Percentiles rank a stretch among this genome's conserved stretches.
Evolutionary conservation across 2,888 invertebrate genomes (phyloP).

Genomic region (Linyphia triangularis): DNA sequence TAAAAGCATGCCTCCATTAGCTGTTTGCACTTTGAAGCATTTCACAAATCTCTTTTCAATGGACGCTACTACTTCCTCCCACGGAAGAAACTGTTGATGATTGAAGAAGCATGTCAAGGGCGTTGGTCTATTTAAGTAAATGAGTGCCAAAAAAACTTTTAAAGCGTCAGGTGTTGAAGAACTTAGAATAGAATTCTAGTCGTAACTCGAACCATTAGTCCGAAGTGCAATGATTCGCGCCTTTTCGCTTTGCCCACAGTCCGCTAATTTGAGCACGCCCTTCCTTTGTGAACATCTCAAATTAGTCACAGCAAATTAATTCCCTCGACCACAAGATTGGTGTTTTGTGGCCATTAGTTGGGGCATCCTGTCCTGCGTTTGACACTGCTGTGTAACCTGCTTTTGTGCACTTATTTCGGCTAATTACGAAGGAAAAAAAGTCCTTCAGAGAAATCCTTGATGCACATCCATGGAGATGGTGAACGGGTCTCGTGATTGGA

Average conservation of each 20-base stretch:
- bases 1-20: no score
- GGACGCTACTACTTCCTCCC: background rate
- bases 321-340: background rate
- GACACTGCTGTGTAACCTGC: background rate
- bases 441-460: background rate
- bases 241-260: conserved; percentile 42
- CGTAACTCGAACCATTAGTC: conserved; percentile 46
- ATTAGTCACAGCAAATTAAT: conserved; percentile 64
- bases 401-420: background rate
- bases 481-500: background rate
- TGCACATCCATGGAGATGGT: background rate
- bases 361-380: background rate
- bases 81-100: background rate
- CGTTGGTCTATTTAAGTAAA: background rate
- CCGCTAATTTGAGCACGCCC: conserved; percentile 3
- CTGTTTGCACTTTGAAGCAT: background rate
- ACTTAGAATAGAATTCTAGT: background rate
- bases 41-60: background rate
- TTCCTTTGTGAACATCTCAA: conserved; percentile 55
- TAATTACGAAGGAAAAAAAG: background rate
- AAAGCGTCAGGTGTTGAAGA: background rate
- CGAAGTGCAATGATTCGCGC: conserved; percentile 31
- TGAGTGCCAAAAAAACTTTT: conserved; percentile 4
- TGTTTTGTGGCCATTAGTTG: conserved; percentile 5
- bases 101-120: conserved; percentile 14